Percentiles rank a stretch among this genome's conserved stretches.
phyloP scores from a whole-genome alignment of 2,797 vertebrate genomes.

The Enteromius argenteus region DNA sequence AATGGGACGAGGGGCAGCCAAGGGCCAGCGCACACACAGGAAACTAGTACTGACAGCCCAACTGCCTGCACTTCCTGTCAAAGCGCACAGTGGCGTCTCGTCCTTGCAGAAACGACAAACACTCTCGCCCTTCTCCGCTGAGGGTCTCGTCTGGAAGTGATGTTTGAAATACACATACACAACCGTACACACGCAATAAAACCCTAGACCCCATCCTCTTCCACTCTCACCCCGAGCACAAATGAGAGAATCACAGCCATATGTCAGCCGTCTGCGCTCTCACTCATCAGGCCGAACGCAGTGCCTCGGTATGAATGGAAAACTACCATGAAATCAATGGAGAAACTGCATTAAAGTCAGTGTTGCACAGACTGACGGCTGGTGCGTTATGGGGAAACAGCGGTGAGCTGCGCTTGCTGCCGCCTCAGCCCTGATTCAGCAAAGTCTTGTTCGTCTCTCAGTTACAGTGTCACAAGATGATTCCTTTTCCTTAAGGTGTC shows the following conservation, averaged over 20 bases:
- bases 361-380: slow-evolving; percentile 12
- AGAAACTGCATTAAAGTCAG: slow-evolving; percentile 31
- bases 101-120: slow-evolving; percentile 38
- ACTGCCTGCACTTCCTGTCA: slow-evolving; percentile 44
- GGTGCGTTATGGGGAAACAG: slow-evolving; percentile 1
- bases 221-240: slow-evolving; percentile 15
- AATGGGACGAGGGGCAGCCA: slow-evolving; percentile 33
- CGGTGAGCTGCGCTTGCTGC: slow-evolving; percentile 5
- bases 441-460: slow-evolving; percentile 10
- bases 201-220: slow-evolving; percentile 27
- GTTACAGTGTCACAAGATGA: slow-evolving; percentile 25
- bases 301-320: slow-evolving; percentile 44
- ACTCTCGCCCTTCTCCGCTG: neutral
- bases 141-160: slow-evolving; percentile 35
- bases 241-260: slow-evolving; percentile 51
- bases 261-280: slow-evolving; percentile 35
- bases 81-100: slow-evolving; percentile 12
- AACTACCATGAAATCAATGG: slow-evolving; percentile 49
- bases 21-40: slow-evolving; percentile 29
- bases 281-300: slow-evolving; percentile 17
- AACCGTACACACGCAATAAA: slow-evolving; percentile 32
- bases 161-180: slow-evolving; percentile 37
- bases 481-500: neutral
- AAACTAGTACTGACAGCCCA: slow-evolving; percentile 40
- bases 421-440: slow-evolving; percentile 36